Conservation (phyloP, 2,797 vertebrate species). For the Alcedo quadribrachys region DNA sequence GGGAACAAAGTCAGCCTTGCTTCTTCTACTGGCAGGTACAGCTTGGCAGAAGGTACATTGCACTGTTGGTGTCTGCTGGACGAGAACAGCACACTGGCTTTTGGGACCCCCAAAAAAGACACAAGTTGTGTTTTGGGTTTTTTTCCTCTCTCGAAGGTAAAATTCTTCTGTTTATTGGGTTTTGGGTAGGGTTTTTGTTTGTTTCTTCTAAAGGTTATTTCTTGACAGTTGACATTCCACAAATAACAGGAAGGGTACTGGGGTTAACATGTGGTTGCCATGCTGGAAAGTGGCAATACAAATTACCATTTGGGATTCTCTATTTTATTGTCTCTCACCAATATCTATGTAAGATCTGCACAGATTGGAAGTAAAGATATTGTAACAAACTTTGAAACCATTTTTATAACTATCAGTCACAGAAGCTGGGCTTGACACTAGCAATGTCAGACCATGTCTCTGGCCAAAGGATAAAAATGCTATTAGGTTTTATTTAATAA, state of each 20-base stretch:
- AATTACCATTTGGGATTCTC: not conserved
- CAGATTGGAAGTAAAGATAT: not conserved
- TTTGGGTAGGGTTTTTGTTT: too few relatives aligned
- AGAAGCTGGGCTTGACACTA: not conserved
- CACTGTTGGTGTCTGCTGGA: not conserved
- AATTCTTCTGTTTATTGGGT: not conserved
- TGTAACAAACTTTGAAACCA: not conserved
- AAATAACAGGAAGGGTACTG: slow-evolving; percentile 41
- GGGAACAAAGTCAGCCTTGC: not conserved
- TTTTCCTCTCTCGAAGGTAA: not conserved
- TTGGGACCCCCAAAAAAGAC: not conserved
- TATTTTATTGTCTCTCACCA: not conserved
- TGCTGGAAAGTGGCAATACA: slow-evolving; percentile 18
- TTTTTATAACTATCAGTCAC: not conserved
- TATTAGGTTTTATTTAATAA: not conserved
- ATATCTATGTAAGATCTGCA: not conserved
- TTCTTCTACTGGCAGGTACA: not conserved
- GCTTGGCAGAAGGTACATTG: not conserved
- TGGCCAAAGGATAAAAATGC: not conserved
- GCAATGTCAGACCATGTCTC: not conserved
- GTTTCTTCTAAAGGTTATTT: not conserved
- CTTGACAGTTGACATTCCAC: slow-evolving; percentile 20
- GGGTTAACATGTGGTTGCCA: slow-evolving; percentile 23
- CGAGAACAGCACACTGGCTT: not conserved
- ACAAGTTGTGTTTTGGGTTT: too few relatives aligned